Evolutionary conservation across 1,140 invertebrate species (phyloP).

Genomic region (Anastrepha ludens): DNA sequence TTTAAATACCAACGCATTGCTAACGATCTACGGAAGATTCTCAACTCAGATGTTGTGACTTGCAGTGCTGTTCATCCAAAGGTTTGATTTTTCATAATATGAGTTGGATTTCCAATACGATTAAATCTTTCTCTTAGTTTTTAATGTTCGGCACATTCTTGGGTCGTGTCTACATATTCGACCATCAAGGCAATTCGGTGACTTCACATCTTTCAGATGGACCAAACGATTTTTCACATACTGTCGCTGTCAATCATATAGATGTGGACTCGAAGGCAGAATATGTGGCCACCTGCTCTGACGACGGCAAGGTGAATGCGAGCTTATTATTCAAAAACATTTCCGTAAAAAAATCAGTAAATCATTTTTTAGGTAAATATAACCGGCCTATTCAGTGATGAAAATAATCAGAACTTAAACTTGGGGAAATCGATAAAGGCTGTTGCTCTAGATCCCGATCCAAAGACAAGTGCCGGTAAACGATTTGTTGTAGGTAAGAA

Average conservation of each 20-base stretch:
- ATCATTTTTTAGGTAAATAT: slow-evolving; percentile 75
- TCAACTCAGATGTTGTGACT: slow-evolving; percentile 88
- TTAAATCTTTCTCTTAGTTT: slow-evolving; percentile 79
- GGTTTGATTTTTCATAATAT: slow-evolving; percentile 74
- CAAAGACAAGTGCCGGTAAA: slow-evolving; percentile 83
- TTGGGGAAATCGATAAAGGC: slow-evolving; percentile 90
- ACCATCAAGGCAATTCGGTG: slow-evolving; percentile 93
- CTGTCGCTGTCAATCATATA: slow-evolving; percentile 94
- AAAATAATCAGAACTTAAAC: slow-evolving; percentile 86
- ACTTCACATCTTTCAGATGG: slow-evolving; percentile 75
- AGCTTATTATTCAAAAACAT: slow-evolving; percentile 45
- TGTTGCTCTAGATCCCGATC: slow-evolving; percentile 90
- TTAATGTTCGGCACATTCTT: slow-evolving; percentile 93
- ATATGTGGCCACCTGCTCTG: slow-evolving; percentile 89
- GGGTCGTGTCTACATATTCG: slow-evolving; percentile 91
- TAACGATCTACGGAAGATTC: slow-evolving; percentile 90
- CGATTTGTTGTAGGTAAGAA: slow-evolving; percentile 87
- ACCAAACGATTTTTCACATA: slow-evolving; percentile 83
- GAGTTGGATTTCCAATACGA: too few relatives aligned
- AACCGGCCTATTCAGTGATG: slow-evolving; percentile 87
- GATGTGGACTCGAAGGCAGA: slow-evolving; percentile 91
- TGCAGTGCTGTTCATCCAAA: slow-evolving; percentile 95
- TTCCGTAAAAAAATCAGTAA: background rate
- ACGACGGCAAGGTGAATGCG: slow-evolving; percentile 88
- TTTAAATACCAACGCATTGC: slow-evolving; percentile 92